These are phyloP conservation scores for Geophilus truncorum DNA, from an alignment of 2,888 invertebrate genomes.

Conservation along the genomic window DNA sequence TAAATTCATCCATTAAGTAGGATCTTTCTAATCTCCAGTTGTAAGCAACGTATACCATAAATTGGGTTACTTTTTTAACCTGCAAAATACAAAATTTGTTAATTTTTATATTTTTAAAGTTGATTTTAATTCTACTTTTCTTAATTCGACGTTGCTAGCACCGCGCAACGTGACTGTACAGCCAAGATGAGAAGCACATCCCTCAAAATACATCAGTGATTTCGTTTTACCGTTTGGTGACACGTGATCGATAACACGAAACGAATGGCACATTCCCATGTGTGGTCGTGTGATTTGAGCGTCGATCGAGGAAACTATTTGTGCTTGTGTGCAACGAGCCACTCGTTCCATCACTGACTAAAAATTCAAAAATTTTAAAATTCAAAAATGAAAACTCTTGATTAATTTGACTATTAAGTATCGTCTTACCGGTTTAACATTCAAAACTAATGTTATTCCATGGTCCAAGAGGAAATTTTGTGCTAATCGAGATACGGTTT, in stretches of 20 bases:
- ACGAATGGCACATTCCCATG: conserved; percentile 76
- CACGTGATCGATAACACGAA: conserved; percentile 58
- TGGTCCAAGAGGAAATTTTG: conserved; percentile 75
- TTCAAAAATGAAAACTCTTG: no score
- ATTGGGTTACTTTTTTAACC: conserved; percentile 75
- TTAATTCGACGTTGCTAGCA: conserved; percentile 63
- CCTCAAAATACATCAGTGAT: conserved; percentile 90
- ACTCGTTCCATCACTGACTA: conserved; percentile 69
- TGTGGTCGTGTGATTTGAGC: conserved; percentile 66
- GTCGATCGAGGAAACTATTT: conserved; percentile 79
- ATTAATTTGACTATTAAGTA: no score
- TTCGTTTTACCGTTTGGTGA: conserved; percentile 55
- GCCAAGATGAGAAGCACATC: conserved; percentile 76
- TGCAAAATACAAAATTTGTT: no score
- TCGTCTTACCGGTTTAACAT: conserved; percentile 69
- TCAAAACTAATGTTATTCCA: conserved; percentile 79
- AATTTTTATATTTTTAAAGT: background rate
- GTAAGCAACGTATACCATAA: conserved; percentile 77
- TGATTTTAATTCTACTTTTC: conserved; percentile 49
- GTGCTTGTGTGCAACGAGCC: conserved; percentile 73
- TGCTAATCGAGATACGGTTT: conserved; percentile 73
- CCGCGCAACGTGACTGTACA: conserved; percentile 86
- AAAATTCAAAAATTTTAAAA: conserved; percentile 33
- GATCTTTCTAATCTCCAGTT: conserved; percentile 90
- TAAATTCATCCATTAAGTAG: conserved; percentile 82